Base-by-base conservation (phyloP, 2,113 vertebrate genomes). In the Lepus europaeus region DNA sequence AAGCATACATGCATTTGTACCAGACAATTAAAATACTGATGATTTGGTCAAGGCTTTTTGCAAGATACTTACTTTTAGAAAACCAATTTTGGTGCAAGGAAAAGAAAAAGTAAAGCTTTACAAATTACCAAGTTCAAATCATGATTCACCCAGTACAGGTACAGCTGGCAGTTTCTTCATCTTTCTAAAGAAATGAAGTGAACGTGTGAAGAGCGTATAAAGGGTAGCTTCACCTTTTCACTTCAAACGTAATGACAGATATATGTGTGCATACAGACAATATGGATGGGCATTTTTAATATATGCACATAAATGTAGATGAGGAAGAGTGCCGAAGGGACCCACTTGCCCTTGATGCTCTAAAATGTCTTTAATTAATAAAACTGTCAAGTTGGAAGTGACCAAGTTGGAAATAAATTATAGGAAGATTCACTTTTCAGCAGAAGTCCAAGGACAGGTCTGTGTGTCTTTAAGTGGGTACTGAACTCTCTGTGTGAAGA, bases 361-460 rank as follows among this genome's bases (percentile, higher is more conserved):
- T 87, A 89, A 89, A 94, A 81, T 93, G 69, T 56, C 51, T 95
- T 86, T 73, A 73, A 90, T 95, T 90, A 96, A 82, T 93, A 82
- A 95, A 93, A 91, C 68, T 89, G 53, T 93, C 97, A 84, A 3
- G 88, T 92, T 78, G 31, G 64, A 93, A 93, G 51, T 51, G 19
- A 93, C 10, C 53, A 68, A 68, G 56, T 83, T 91, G 61, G 79
- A 97, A 93, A 96, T 95, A 97, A 95, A 97, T 97, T 74, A 97
- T 70, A 94, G 27, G 13, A 69, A 81, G 20, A 66, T 90, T 78
- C 93, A 89, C 27, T 94, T 98, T 96, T 95, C 61, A 91, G 31
- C 83, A 95, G 93, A 88, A 33, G 8, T 6, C 10, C 73, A 64
- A 96, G 81, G 74, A 6, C 68, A 95, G 36, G 49, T 81, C 78